Conservation (phyloP, 2,888 invertebrate genomes). For the Drosophila seclusa region DNA sequence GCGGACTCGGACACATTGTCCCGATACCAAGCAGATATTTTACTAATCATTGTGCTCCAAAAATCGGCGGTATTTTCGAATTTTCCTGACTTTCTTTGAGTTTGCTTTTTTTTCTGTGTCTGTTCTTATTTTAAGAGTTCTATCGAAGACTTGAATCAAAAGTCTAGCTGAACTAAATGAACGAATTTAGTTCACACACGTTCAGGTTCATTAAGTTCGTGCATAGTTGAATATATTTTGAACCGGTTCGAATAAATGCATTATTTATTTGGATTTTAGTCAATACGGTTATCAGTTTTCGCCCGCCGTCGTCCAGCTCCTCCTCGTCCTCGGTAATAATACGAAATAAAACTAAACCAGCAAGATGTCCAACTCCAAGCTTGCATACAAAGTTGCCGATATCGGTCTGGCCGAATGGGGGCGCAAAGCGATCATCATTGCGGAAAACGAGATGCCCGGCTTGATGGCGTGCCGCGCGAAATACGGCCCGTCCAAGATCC, state of each 20-base stretch:
- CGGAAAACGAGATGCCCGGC: conserved; percentile 99
- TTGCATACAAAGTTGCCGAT: conserved; percentile 89
- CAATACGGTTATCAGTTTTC: conserved; percentile 47
- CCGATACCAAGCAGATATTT: conserved; percentile 61
- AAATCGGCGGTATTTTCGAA: conserved; percentile 12
- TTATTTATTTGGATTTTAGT: neutral
- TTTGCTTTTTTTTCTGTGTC: neutral
- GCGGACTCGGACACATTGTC: conserved; percentile 57
- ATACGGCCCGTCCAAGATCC: conserved; percentile 93
- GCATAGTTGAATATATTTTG: neutral
- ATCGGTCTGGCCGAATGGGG: conserved; percentile 97
- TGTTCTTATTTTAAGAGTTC: conserved; percentile 15
- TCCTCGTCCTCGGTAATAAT: neutral
- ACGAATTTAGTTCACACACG: conserved; percentile 5
- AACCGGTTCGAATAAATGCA: neutral
- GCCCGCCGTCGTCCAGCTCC: conserved; percentile 1
- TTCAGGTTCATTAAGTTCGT: neutral
- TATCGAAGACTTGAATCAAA: conserved; percentile 16
- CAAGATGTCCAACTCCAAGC: conserved; percentile 75
- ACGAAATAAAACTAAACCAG: conserved; percentile 21
- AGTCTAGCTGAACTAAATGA: conserved; percentile 7
- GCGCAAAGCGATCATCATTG: conserved; percentile 97
- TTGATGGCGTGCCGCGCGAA: conserved; percentile 96
- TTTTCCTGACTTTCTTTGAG: conserved; percentile 5
- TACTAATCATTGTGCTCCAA: conserved; percentile 59